Conservation (phyloP, 2,113 vertebrate species). For the Pycnonotus jocosus region DNA sequence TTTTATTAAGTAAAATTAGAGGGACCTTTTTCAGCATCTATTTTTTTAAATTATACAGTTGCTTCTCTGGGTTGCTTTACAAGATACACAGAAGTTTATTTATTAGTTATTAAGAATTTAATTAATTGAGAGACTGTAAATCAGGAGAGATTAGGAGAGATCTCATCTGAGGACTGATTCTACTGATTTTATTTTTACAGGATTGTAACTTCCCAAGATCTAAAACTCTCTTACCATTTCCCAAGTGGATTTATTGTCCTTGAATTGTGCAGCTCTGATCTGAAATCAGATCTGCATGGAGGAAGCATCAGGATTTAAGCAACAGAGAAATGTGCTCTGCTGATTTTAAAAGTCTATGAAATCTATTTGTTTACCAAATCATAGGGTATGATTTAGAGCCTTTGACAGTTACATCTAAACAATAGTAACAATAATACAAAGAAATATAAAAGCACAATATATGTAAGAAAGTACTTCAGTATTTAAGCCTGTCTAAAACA, state of each 20-base stretch:
- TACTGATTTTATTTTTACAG: neutral
- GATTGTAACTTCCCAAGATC: neutral
- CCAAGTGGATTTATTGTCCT: neutral
- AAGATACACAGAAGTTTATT: neutral
- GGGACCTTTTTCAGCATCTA: fast-evolving
- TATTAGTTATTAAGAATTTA: neutral
- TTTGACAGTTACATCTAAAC: neutral
- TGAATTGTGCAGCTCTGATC: neutral
- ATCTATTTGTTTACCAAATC: neutral
- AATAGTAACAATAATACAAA: neutral
- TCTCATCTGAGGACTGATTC: neutral
- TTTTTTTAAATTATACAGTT: neutral
- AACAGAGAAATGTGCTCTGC: neutral
- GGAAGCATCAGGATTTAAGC: neutral
- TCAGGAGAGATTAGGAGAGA: neutral
- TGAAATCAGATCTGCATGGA: neutral
- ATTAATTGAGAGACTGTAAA: neutral
- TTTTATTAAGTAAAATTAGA: neutral
- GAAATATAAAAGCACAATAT: neutral
- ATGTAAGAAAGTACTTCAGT: neutral
- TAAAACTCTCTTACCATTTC: neutral
- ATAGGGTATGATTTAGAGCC: neutral
- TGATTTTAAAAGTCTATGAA: neutral
- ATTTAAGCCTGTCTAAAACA: neutral
- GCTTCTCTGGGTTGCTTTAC: neutral